These are phyloP conservation scores for Dasysyrphus tricinctus DNA, from an alignment of 2,888 invertebrate genomes.

Conservation along the genomic window DNA sequence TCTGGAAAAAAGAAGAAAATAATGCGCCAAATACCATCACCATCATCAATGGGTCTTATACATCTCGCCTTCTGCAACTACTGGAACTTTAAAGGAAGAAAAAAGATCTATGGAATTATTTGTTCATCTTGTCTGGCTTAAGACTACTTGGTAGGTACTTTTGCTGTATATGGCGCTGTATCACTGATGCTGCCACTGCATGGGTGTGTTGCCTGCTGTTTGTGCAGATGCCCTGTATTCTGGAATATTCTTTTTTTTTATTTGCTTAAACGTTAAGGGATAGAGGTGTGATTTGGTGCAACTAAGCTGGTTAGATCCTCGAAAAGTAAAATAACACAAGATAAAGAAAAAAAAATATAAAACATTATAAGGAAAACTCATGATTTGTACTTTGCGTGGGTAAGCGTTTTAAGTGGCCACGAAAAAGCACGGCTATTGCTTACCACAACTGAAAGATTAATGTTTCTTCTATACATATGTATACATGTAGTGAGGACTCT, in stretches of 20 bases:
- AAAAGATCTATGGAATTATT: slow-evolving; percentile 72
- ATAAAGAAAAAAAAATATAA: no score
- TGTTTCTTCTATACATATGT: slow-evolving; percentile 27
- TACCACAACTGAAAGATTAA: slow-evolving; percentile 66
- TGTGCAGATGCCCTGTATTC: slow-evolving; percentile 37
- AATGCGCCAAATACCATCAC: slow-evolving; percentile 21
- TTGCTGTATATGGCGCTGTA: neutral
- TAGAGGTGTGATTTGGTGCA: slow-evolving; percentile 74
- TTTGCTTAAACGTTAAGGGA: slow-evolving; percentile 51
- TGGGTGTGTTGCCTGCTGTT: slow-evolving; percentile 47
- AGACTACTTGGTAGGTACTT: slow-evolving; percentile 38
- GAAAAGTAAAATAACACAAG: slow-evolving; percentile 2
- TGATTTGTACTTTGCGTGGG: slow-evolving; percentile 75
- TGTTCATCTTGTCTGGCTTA: slow-evolving; percentile 66
- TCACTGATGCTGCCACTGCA: slow-evolving; percentile 27
- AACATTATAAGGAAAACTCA: slow-evolving; percentile 44
- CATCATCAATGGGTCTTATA: slow-evolving; percentile 34
- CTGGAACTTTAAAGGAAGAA: slow-evolving; percentile 21
- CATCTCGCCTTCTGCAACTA: slow-evolving; percentile 50
- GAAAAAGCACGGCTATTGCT: slow-evolving; percentile 35
- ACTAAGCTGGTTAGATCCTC: slow-evolving; percentile 69
- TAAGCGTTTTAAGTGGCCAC: slow-evolving; percentile 73
- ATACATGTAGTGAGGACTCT: slow-evolving; percentile 1
- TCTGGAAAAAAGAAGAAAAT: neutral
- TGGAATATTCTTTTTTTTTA: neutral